A percentile compares a stretch with the other conserved stretches of the same genome.
Evolutionary conservation across 2,797 vertebrate genomes (phyloP).

Genomic region (Geotrypetes seraphini): DNA sequence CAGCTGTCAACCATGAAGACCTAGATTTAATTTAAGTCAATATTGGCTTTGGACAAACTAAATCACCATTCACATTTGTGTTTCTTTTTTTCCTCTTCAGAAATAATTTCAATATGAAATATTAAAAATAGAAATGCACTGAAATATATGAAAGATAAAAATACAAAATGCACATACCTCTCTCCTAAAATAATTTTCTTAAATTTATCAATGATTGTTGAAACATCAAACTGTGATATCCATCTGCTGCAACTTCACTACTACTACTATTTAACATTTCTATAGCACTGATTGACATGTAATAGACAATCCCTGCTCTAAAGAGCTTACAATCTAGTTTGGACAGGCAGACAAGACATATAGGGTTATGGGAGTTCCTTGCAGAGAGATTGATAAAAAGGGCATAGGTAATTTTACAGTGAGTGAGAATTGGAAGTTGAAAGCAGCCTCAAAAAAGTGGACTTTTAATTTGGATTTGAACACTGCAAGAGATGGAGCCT

Average conservation of each 20-base stretch:
- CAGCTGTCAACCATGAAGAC: slow-evolving; percentile 33
- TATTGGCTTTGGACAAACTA: slow-evolving; percentile 28
- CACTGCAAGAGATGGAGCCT: no score
- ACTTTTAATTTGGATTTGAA: no score
- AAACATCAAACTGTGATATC: neutral
- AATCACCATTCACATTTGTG: slow-evolving; percentile 29
- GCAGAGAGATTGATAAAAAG: no score
- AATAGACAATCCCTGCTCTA: no score
- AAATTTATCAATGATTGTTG: slow-evolving; percentile 7
- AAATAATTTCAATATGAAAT: slow-evolving; percentile 17
- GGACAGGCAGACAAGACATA: no score
- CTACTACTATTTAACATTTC: no score
- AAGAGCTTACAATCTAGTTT: no score
- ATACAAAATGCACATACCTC: slow-evolving; percentile 1
- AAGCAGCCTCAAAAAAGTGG: no score
- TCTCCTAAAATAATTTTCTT: neutral
- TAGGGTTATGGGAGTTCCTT: no score
- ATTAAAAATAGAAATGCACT: slow-evolving; percentile 7
- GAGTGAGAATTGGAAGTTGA: no score
- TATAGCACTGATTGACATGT: no score
- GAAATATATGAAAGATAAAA: slow-evolving; percentile 1
- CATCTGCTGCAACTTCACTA: slow-evolving; percentile 2
- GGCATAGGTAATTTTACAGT: no score
- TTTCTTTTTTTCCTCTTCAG: neutral
- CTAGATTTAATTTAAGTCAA: slow-evolving; percentile 31